Base-by-base conservation (phyloP, 64 coral and sea anemone genomes). In the Pocillopora verrucosa region DNA sequence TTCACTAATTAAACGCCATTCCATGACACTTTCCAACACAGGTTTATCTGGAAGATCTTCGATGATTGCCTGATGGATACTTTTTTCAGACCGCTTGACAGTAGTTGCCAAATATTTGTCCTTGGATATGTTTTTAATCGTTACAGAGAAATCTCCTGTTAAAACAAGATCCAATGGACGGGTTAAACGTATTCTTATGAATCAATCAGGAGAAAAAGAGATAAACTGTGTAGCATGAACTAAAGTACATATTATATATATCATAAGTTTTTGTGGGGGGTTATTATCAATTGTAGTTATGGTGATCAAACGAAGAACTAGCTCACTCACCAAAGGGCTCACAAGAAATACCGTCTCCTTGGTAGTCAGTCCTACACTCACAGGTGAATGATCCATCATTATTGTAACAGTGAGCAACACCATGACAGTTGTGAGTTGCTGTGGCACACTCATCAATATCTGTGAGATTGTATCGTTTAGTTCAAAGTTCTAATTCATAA, bases 81-180 rank as follows among this genome's bases (percentile, higher is more conserved):
- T 70, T 64, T 70, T 84, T 36, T 13, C 17, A 22, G 81, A 56
- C 61, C 81, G 16, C 38, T 84, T 84, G 14, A 84, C 64, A 35
- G 37, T 9, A 58, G 63, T 84, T 2, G 81, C 30, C 2, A 56
- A 36, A 56, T 84, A 84, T 37, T 57, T 72, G 37, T 84, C 81
- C 22, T 56, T 84, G 16, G 81, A 84, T 56, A 84, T 84, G 35
- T 70, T 36, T 41, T 16, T 70, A 22, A 84, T 84, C 0, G 36
- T 56, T 17, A 84, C 81, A 4, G 64, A 70, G 37, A 84, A 84
- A 13, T 84, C 64, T 25, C 81, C 81, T 84, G 81, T 84, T n/a
- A 41, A 24, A 69, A 81, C 34, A 14, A 81, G 2, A 61, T 35
- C n/a, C n/a, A 24, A 25, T 9, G 16, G 13, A 77, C 30, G 14